Conservation (phyloP, 1,140 invertebrate species). For the Atta colombica region DNA sequence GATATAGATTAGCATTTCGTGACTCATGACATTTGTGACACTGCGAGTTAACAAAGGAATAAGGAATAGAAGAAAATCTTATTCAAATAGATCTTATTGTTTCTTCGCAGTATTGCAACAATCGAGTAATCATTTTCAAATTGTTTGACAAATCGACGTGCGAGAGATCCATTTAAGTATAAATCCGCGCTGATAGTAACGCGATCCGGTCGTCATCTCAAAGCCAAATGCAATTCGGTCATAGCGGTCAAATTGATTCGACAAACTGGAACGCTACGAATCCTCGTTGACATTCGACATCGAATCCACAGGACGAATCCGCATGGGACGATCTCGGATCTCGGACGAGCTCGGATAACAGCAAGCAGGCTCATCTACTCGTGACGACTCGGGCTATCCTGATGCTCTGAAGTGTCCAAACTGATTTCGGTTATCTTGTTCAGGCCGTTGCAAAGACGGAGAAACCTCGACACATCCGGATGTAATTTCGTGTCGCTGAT, state of each 20-base stretch:
- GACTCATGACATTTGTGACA: too few species aligned
- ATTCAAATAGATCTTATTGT: not conserved
- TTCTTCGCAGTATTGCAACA: conserved; percentile 18
- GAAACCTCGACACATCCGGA: conserved; percentile 70
- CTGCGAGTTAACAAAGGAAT: not conserved
- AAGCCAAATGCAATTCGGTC: conserved; percentile 21
- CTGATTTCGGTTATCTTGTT: conserved; percentile 70
- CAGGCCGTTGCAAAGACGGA: conserved; percentile 76
- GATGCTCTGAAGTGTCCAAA: conserved; percentile 32
- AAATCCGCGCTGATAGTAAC: conserved; percentile 46
- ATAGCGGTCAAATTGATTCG: not conserved
- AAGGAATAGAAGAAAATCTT: not conserved
- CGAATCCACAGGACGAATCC: conserved; percentile 34
- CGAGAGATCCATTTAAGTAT: conserved; percentile 27
- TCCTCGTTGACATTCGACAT: conserved; percentile 35
- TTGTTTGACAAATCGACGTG: not conserved
- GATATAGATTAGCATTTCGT: too few species aligned
- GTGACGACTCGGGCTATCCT: not conserved
- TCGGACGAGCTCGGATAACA: conserved; percentile 24
- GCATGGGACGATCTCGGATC: conserved; percentile 10
- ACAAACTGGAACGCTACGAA: not conserved
- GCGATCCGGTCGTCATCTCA: conserved; percentile 38
- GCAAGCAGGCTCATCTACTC: conserved; percentile 42
- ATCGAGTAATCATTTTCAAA: not conserved
- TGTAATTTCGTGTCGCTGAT: conserved; percentile 55